Evolutionary conservation across 2,113 vertebrate species (phyloP), one percentile per base, ranked within the genome.

Genomic region (Myotis brandtii): DNA sequence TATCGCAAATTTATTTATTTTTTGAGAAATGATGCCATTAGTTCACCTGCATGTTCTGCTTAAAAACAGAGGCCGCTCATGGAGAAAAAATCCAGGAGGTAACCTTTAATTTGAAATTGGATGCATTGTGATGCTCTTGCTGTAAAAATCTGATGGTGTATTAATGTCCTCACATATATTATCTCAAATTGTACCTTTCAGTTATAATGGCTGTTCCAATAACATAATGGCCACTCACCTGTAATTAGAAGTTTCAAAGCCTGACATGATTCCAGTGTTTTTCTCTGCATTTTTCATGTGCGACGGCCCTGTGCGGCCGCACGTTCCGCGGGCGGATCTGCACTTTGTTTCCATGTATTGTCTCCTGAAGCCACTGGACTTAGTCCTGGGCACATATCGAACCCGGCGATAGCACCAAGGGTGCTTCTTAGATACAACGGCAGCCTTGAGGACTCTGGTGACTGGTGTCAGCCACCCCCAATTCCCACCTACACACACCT

Each of bases 241-340:
- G 92, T 96, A 98, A 97, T 97, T 97, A 95, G 88, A 90, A 97
- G 95, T 97, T 97, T 93, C 96, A 95, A 85, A 95, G 95, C 93
- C 90, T 97, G 95, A 96, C 93, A 93, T 88, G 93, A 95, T 96
- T 96, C 95, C 89, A 83, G 46, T 96, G 95, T 96, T 97, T 97
- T 96, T 92, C 95, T 92, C 87, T 73, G 76, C 54, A 70, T 59
- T 92, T 96, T 92, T 25, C 54, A 46, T 3, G 52, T 30, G 79
- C 73, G 89, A 82, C 52, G 64, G 94, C 16, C 79, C 92, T 88
- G 77, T 70, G 56, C 27, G 64, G 66, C 34, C 76, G 56, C 16
- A 43, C 54, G 46, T 79, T 77, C 84, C 73, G 91, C 86, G 52
- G 21, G 34, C 80, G 90, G 64, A 77, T 88, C 93, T 73, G 59